Evolutionary conservation across 2,888 invertebrate species (phyloP).

Genomic region (Lithophane semibrunnea): DNA sequence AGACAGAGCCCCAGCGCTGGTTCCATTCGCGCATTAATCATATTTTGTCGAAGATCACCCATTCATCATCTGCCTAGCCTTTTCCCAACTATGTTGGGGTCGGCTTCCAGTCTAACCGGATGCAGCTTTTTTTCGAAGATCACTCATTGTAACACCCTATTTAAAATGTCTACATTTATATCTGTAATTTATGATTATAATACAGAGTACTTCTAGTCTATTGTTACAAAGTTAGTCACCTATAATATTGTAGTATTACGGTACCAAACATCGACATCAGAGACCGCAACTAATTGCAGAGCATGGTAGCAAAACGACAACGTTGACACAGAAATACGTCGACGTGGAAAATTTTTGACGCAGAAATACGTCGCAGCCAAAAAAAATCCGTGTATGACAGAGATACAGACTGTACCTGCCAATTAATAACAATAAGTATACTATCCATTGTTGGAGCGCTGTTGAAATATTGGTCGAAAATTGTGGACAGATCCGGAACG

Average conservation of each 20-base stretch:
- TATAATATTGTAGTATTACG: not conserved
- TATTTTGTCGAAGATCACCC: too few species aligned
- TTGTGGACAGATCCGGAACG: not conserved
- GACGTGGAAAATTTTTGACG: not conserved
- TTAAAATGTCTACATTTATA: not conserved
- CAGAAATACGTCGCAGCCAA: not conserved
- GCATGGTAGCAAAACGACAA: not conserved
- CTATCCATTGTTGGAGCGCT: not conserved
- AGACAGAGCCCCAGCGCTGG: too few species aligned
- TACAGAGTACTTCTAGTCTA: not conserved
- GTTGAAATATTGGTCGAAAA: constrained; percentile 1
- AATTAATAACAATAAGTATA: constrained; percentile 4
- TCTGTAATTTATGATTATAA: not conserved
- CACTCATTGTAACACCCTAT: not conserved
- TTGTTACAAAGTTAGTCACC: not conserved
- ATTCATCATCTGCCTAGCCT: too few species aligned
- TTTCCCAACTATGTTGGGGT: too few species aligned
- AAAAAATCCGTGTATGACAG: not conserved
- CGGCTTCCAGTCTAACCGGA: too few species aligned
- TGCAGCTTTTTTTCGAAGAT: too few species aligned
- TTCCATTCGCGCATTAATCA: too few species aligned
- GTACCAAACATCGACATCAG: constrained; percentile 1
- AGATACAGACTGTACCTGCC: not conserved
- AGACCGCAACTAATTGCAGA: constrained; percentile 36
- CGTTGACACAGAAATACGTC: not conserved